A percentile compares a stretch with the other conserved stretches of the same genome.
Conservation (phyloP, 2,888 invertebrate genomes). For the Epirrhoe alternata region DNA sequence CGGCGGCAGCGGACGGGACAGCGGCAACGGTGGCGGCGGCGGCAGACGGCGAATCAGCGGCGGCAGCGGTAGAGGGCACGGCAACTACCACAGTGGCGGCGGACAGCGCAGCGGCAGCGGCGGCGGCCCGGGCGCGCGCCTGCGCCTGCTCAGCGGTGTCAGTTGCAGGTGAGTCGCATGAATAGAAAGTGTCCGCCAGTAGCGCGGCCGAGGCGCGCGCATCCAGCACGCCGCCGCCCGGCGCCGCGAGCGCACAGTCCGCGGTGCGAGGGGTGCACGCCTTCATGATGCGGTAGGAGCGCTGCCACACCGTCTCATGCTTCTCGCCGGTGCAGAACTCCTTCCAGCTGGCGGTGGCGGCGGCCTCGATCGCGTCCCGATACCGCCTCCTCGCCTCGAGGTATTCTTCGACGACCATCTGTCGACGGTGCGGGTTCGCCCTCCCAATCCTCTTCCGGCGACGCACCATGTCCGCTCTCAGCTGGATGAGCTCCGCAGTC, state of each 20-base stretch:
- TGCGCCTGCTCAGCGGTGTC: not conserved
- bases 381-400: constrained; percentile 1
- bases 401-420: not conserved
- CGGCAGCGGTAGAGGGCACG: too few species aligned
- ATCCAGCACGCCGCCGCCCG: not conserved
- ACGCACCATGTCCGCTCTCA: not conserved
- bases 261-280: not conserved
- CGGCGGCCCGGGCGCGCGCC: not conserved
- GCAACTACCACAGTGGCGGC: too few species aligned
- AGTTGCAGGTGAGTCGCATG: not conserved
- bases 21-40: too few species aligned
- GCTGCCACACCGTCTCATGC: not conserved
- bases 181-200: constrained; percentile 7
- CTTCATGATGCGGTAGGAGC: constrained; percentile 2
- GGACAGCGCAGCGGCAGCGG: too few species aligned
- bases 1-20: too few species aligned
- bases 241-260: not conserved
- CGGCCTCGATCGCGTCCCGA: not conserved
- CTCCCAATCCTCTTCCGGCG: not conserved
- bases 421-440: not conserved
- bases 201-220: not conserved
- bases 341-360: constrained; percentile 3
- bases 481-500: not conserved
- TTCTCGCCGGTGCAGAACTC: constrained; percentile 7
- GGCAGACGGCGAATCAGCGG: too few species aligned